phyloP scores from a whole-genome alignment of 53 echinoderm and acorn worm species.

The Apostichopus leukothele region DNA sequence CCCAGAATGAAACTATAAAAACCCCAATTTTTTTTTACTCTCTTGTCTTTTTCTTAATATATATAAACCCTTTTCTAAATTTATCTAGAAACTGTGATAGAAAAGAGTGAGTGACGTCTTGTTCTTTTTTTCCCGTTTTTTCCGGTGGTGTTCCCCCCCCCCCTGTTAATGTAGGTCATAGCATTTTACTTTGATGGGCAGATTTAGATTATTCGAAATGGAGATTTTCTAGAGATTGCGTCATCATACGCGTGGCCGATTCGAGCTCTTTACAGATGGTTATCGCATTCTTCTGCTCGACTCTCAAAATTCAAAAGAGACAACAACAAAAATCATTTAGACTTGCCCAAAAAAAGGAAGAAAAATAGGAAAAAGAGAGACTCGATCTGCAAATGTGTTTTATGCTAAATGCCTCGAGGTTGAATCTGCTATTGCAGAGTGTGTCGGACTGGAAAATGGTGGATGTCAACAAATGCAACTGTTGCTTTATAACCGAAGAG shows the following conservation, averaged over 20 bases:
- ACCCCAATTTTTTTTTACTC: no score
- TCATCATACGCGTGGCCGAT: not conserved
- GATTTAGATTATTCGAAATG: not conserved
- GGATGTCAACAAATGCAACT: not conserved
- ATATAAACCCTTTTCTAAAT: no score
- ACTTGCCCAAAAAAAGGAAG: not conserved
- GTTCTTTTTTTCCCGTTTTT: no score
- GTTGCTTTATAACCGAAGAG: not conserved
- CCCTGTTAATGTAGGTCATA: no score
- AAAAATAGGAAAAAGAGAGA: not conserved
- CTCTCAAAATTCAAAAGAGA: no score
- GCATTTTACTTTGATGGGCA: not conserved
- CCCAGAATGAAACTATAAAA: no score
- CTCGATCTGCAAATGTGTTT: not conserved
- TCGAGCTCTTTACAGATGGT: not conserved
- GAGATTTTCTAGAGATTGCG: not conserved
- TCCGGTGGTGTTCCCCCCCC: no score
- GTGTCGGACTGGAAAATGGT: not conserved
- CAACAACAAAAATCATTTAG: not conserved
- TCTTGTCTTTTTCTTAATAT: no score
- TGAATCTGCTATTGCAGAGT: not conserved
- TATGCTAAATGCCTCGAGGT: not conserved
- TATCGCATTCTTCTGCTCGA: not conserved
- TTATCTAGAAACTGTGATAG: no score
- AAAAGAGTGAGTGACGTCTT: no score